Conservation (phyloP, 2,113 vertebrate genomes). For the Oostethus manadensis region DNA sequence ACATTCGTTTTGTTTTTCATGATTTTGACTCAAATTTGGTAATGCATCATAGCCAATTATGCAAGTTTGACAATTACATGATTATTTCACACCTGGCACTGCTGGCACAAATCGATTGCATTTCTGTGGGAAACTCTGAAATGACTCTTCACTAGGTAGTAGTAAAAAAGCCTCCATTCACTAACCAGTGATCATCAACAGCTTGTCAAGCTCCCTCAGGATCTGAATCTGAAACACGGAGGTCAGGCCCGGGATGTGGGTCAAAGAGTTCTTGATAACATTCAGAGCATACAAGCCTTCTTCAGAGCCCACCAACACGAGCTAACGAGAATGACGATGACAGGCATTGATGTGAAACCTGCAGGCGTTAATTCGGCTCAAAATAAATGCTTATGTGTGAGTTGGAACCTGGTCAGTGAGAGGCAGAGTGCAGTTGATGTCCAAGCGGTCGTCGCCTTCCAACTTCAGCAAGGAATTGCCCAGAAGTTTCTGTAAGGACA, state of each 20-base stretch:
- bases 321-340: conserved; percentile 60
- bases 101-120: too few relatives aligned
- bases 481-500: conserved; percentile 81
- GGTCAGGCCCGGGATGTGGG: conserved; percentile 88
- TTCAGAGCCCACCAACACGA: conserved; percentile 94
- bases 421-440: conserved; percentile 97
- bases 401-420: conserved; percentile 92
- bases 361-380: neutral
- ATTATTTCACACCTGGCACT: too few relatives aligned
- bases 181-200: conserved; percentile 94
- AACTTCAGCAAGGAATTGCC: conserved; percentile 96
- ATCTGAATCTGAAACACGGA: conserved; percentile 97
- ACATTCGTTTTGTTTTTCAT: too few relatives aligned
- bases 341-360: neutral
- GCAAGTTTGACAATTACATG: too few relatives aligned
- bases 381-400: neutral
- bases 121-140: too few relatives aligned
- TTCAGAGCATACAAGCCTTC: conserved; percentile 96
- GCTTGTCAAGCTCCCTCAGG: conserved; percentile 93
- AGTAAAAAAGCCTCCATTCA: neutral
- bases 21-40: too few relatives aligned
- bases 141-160: neutral
- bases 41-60: too few relatives aligned
- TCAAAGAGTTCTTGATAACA: conserved; percentile 95
- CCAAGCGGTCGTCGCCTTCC: conserved; percentile 94